Base-by-base conservation (phyloP, 2,797 vertebrate species). In the Sitta carolinensis region DNA sequence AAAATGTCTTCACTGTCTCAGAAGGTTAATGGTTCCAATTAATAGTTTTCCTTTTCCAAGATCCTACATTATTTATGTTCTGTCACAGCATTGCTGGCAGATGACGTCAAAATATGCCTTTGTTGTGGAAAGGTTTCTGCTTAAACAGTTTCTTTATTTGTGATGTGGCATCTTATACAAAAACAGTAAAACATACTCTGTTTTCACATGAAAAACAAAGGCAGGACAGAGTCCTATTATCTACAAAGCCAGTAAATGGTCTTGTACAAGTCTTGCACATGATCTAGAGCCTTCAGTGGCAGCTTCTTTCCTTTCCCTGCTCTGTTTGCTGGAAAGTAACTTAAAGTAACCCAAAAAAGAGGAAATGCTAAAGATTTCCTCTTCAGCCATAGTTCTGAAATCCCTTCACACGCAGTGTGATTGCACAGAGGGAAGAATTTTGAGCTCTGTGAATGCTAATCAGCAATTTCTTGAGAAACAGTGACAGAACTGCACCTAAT, bases 41-140 rank as follows among this genome's bases (percentile, higher is more conserved):
- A 21, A 52, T 38, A 63, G 50, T 89, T 80, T 81, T 43, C 30
- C 43, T 81, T 91, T 87, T 72, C 58, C 74, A 89, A 90, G 50
- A 70, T 68, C 54, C 59, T 42, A 32, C 2, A 45, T 70, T 89
- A 82, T 89, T 95, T 91, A 61, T 68, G 51, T 69, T 94, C 78
- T 92, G 91, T 92, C 92, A 83, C 58, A 93, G 68, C 47, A 58
- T 4, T 79, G 42, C 67, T 80, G 74, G 80, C 52, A 95, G 67
- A 80, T 84, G 61, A 70, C 0, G 0, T 78, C 69, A 94, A 91
- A 89, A 93, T 58, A 74, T 1, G 48, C 30, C 82, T 94, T 96
- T 95, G 86, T 94, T 95, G 87, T 95, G 92, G 84, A 91, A 95
- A 93, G 40, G 25, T 5, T 23, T 66, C 68, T 89, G 72, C 66